A percentile compares a stretch with the other conserved stretches of the same genome.
Evolutionary conservation across 2,797 vertebrate species (phyloP).

Genomic region (Acanthornis magna): DNA sequence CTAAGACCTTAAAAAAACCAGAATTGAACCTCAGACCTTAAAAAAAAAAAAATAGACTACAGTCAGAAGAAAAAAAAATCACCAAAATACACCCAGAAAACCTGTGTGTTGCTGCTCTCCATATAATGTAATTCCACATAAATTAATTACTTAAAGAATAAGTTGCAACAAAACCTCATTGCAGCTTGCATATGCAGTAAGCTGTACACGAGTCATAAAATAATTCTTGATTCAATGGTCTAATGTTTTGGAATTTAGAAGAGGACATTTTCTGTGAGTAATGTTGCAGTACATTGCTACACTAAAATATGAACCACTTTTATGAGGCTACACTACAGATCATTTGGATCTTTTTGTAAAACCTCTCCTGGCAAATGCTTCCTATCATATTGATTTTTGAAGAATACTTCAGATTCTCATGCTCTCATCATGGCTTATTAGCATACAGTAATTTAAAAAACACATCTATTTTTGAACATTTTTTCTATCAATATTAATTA

Average conservation of each 20-base stretch:
- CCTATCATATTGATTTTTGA: slow-evolving; percentile 34
- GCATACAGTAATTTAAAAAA: slow-evolving; percentile 35
- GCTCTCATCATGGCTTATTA: slow-evolving; percentile 31
- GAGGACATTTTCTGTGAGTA: not conserved
- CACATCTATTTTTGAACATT: not conserved
- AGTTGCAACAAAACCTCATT: slow-evolving; percentile 3
- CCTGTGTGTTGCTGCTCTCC: not conserved
- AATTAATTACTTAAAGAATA: slow-evolving; percentile 11
- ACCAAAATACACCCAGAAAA: not conserved
- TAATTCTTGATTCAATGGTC: not conserved
- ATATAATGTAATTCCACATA: not conserved
- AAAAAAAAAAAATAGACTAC: not conserved
- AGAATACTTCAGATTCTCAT: slow-evolving; percentile 3
- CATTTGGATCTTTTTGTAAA: slow-evolving; percentile 14
- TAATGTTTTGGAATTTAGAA: slow-evolving; percentile 52
- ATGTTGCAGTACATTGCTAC: not conserved
- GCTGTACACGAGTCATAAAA: not conserved
- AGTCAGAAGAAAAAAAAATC: not conserved
- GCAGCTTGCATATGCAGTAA: not conserved
- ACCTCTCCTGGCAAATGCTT: slow-evolving; percentile 4
- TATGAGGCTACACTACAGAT: slow-evolving; percentile 12
- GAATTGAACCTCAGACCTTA: not conserved
- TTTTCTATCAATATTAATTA: slow-evolving; percentile 34
- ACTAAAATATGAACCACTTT: slow-evolving; percentile 19
- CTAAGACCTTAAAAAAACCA: not conserved